phyloP scores from a whole-genome alignment of 2,113 vertebrate genomes.

The Oriolus oriolus region DNA sequence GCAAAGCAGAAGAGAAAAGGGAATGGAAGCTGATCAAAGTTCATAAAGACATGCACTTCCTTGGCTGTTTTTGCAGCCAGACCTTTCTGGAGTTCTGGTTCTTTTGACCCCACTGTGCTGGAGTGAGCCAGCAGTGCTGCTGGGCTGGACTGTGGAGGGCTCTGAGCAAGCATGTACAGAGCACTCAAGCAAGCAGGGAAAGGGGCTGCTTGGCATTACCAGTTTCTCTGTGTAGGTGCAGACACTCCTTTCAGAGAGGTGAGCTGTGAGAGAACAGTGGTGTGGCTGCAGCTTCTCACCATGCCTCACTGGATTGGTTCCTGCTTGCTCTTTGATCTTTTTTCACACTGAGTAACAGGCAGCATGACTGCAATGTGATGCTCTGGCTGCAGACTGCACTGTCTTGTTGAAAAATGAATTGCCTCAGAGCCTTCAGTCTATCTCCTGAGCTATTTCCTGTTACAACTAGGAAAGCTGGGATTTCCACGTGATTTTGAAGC shows the following conservation, averaged over 20 bases:
- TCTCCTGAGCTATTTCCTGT: not conserved
- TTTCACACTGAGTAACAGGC: not conserved
- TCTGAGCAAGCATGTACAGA: not conserved
- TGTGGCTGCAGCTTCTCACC: not conserved
- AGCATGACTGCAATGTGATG: conserved; percentile 40
- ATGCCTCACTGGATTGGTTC: rapidly evolving
- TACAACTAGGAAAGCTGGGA: not conserved
- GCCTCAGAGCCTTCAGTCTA: not conserved
- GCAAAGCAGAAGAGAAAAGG: not conserved
- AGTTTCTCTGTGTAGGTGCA: not conserved
- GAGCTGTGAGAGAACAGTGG: not conserved
- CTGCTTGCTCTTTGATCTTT: not conserved
- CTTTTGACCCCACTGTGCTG: not conserved
- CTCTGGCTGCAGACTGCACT: not conserved
- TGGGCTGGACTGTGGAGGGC: not conserved
- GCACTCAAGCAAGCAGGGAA: not conserved
- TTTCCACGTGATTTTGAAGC: not conserved
- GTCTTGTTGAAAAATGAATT: not conserved
- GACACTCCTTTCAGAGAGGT: not conserved
- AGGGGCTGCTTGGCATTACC: not conserved
- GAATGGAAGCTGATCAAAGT: not conserved
- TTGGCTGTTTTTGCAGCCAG: not conserved
- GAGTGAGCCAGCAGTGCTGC: not conserved
- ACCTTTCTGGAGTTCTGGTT: not conserved
- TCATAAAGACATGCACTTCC: not conserved